These are phyloP conservation scores for Drosophila tripunctata DNA, from an alignment of 2,888 invertebrate species.

Conservation along the genomic window DNA sequence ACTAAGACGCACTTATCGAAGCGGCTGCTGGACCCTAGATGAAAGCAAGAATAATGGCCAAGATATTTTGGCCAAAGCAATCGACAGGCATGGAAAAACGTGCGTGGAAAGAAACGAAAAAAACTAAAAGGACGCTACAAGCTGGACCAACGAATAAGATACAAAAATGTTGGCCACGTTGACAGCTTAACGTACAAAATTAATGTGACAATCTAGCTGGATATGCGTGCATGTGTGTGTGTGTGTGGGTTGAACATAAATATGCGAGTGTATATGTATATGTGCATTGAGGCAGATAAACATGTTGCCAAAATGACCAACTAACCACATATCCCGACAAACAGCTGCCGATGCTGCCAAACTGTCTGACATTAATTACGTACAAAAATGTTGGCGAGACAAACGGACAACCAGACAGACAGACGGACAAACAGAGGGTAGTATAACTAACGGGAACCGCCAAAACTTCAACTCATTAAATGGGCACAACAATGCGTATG, in stretches of 20 bases:
- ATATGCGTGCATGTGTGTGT: slow-evolving; percentile 20
- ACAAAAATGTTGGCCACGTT: slow-evolving; percentile 72
- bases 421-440: background rate
- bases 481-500: slow-evolving; percentile 60
- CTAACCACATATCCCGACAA: slow-evolving; percentile 24
- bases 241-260: slow-evolving; percentile 34
- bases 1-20: slow-evolving; percentile 67
- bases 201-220: slow-evolving; percentile 74
- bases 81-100: slow-evolving; percentile 31
- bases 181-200: slow-evolving; percentile 78
- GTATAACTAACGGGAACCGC: slow-evolving; percentile 23
- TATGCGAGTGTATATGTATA: slow-evolving; percentile 34
- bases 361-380: slow-evolving; percentile 64
- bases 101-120: slow-evolving; percentile 23
- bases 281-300: slow-evolving; percentile 65
- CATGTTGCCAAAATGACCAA: slow-evolving; percentile 71
- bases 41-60: slow-evolving; percentile 62
- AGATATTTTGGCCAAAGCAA: slow-evolving; percentile 41
- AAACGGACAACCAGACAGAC: slow-evolving; percentile 1
- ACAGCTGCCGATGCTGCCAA: slow-evolving; percentile 51
- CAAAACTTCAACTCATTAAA: slow-evolving; percentile 63
- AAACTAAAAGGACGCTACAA: slow-evolving; percentile 11
- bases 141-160: slow-evolving; percentile 50
- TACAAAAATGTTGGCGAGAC: slow-evolving; percentile 35
- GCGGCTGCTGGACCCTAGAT: slow-evolving; percentile 25